These are phyloP conservation scores for Scartelaos histophorus DNA, from an alignment of 2,113 vertebrate species.

Conservation along the genomic window DNA sequence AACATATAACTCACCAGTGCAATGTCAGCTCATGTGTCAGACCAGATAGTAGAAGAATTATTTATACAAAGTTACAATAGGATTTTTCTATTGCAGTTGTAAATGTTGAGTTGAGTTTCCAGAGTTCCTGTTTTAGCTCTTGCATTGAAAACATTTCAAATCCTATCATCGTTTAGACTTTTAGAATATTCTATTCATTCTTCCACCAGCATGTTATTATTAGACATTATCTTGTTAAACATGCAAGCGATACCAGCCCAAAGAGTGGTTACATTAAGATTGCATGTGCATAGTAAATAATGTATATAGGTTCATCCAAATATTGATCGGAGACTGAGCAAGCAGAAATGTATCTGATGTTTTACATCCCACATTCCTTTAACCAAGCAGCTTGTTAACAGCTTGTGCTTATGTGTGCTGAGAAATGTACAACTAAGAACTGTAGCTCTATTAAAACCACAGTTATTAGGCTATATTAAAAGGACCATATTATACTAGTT, in stretches of 20 bases:
- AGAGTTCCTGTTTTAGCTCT: neutral
- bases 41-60: neutral
- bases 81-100: neutral
- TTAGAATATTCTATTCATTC: neutral
- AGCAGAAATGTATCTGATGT: neutral
- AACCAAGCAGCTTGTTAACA: neutral
- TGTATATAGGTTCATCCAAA: neutral
- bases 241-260: neutral
- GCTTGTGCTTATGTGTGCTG: neutral
- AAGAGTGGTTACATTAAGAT: neutral
- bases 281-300: neutral
- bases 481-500: too few relatives aligned
- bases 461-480: neutral
- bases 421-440: neutral
- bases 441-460: neutral
- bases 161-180: neutral
- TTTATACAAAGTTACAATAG: neutral
- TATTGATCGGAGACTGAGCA: neutral
- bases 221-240: neutral
- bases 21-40: constrained; percentile 8
- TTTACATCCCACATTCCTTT: neutral
- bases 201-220: neutral
- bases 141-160: neutral
- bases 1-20: constrained; percentile 8
- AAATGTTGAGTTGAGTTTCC: neutral